Evolutionary conservation across 1,140 invertebrate genomes (phyloP).

Genomic region (Anoplophora glabripennis): DNA sequence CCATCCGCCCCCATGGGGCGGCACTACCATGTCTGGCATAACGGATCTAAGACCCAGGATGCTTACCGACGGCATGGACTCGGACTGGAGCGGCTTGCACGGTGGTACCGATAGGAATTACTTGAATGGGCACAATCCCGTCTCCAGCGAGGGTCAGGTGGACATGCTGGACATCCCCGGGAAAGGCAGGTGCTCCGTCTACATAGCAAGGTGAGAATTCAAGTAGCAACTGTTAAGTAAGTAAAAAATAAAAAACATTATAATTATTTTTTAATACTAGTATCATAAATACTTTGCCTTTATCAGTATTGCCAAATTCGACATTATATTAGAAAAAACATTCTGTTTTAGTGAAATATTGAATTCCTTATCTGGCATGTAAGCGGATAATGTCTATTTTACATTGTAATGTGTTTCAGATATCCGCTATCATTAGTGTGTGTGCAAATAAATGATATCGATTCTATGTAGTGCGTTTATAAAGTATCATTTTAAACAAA

Average conservation of each 20-base stretch:
- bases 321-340: too few species aligned
- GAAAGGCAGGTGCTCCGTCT: constrained; percentile 88
- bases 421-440: too few species aligned
- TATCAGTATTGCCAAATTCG: too few species aligned
- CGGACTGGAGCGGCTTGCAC: constrained; percentile 60
- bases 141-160: constrained; percentile 60
- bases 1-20: constrained; percentile 57
- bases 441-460: too few species aligned
- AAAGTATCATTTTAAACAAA: background rate
- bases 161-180: constrained; percentile 93
- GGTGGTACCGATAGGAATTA: constrained; percentile 50
- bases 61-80: constrained; percentile 54
- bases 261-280: too few species aligned
- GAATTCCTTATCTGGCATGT: background rate
- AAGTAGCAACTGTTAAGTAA: background rate
- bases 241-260: too few species aligned
- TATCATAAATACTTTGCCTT: too few species aligned
- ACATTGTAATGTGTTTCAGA: too few species aligned
- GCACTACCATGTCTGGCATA: constrained; percentile 45
- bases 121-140: constrained; percentile 52
- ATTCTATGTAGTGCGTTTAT: too few species aligned
- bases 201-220: constrained; percentile 68
- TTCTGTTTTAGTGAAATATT: constrained; percentile 5
- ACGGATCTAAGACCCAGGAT: constrained; percentile 42
- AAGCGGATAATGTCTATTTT: background rate